Evolutionary conservation across 2,888 invertebrate species (phyloP).

Genomic region (Keiferia lycopersicella): DNA sequence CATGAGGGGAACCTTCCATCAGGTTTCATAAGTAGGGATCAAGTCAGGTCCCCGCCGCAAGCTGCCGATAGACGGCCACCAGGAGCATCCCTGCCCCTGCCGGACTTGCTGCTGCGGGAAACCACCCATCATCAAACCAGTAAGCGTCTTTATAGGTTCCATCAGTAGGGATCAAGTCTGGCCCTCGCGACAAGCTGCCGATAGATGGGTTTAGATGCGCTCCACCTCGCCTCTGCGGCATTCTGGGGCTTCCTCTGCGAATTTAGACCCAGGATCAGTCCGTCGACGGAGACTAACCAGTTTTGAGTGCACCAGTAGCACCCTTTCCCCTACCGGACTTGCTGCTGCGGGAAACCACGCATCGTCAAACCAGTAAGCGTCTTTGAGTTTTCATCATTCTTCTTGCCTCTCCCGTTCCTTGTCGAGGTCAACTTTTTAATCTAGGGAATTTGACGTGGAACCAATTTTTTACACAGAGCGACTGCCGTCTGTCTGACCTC

Average conservation of each 20-base stretch:
- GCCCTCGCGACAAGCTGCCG: constrained; percentile 52
- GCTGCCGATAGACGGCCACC: constrained; percentile 51
- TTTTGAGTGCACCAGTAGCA: constrained; percentile 45
- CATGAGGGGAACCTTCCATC: too few relatives aligned
- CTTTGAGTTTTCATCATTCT: too few relatives aligned
- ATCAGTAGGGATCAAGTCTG: constrained; percentile 64
- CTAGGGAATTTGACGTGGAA: too few relatives aligned
- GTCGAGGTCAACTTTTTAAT: too few relatives aligned
- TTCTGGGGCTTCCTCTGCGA: too few relatives aligned
- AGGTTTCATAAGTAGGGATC: neutral
- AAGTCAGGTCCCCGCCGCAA: constrained; percentile 56
- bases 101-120: constrained; percentile 72
- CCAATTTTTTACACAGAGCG: too few relatives aligned
- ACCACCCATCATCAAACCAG: constrained; percentile 56
- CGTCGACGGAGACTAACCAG: too few relatives aligned
- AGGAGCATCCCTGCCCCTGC: constrained; percentile 61
- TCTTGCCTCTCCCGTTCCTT: neutral
- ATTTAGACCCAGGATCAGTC: too few relatives aligned
- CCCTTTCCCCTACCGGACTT: constrained; percentile 61
- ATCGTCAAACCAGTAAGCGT: neutral
- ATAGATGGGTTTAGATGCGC: constrained; percentile 45
- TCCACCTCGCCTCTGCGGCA: too few relatives aligned
- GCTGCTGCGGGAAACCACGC: constrained; percentile 68
- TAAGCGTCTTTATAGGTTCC: constrained; percentile 47
- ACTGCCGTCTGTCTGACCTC: too few relatives aligned